Conservation (phyloP, 2,888 invertebrate genomes). For the Tachina grossa region DNA sequence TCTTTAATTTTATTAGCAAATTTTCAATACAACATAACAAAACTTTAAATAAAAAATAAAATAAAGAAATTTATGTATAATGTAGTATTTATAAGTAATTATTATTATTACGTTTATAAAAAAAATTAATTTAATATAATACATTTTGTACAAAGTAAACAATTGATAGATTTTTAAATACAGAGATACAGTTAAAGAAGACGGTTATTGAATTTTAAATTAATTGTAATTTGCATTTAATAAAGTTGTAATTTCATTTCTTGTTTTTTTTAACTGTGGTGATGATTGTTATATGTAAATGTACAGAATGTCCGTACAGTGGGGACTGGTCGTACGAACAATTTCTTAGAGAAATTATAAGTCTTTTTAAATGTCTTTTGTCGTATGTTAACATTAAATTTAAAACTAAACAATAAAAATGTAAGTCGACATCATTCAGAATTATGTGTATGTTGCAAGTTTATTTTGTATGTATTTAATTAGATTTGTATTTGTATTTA, state of each 20-base stretch:
- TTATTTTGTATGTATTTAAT: constrained; percentile 2
- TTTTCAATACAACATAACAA: constrained; percentile 69
- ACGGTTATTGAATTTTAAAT: constrained; percentile 23
- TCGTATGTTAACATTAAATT: background rate
- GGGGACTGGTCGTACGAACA: constrained; percentile 1
- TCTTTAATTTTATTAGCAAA: constrained; percentile 47
- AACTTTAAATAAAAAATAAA: constrained; percentile 65
- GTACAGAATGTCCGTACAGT: background rate
- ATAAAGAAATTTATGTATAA: constrained; percentile 18
- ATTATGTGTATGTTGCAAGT: background rate
- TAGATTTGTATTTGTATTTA: constrained; percentile 4
- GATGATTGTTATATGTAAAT: background rate
- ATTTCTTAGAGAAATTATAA: constrained; percentile 32
- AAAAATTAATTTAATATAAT: constrained; percentile 77
- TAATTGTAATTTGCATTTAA: constrained; percentile 3
- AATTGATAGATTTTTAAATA: constrained; percentile 58
- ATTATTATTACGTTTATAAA: constrained; percentile 67
- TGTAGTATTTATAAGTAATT: constrained; percentile 41
- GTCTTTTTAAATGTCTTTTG: constrained; percentile 21
- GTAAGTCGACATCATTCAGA: background rate
- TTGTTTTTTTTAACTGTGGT: background rate
- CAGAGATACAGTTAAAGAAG: constrained; percentile 47
- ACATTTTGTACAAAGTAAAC: constrained; percentile 82
- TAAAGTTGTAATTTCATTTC: background rate
- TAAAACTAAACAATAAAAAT: constrained; percentile 1